phyloP scores from a whole-genome alignment of 2,797 vertebrate genomes.

The Galaxias olidus region DNA sequence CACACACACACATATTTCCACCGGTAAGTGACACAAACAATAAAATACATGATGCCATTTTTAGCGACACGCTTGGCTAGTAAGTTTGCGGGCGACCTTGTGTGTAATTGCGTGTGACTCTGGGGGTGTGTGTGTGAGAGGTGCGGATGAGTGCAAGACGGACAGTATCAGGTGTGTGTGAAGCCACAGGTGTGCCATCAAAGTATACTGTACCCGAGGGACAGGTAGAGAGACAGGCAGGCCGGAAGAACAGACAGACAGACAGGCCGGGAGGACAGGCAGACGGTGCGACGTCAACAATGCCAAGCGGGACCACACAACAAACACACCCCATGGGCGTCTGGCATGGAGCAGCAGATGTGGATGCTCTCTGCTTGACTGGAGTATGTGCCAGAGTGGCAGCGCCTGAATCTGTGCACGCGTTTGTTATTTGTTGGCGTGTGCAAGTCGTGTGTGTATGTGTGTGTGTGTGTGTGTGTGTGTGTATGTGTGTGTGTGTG shows the following conservation, averaged over 20 bases:
- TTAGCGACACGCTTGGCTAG: slow-evolving; percentile 3
- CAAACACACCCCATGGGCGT: not conserved
- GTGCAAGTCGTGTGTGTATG: not conserved
- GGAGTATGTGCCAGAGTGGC: too few species aligned
- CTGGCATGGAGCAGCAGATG: not conserved
- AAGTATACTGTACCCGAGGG: not conserved
- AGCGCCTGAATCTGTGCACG: too few species aligned
- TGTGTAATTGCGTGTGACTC: slow-evolving; percentile 9
- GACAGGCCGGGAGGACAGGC: not conserved
- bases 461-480: not conserved
- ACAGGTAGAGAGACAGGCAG: slow-evolving; percentile 1
- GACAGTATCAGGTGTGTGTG: slow-evolving; percentile 10
- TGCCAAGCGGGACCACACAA: not conserved
- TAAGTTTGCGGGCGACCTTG: not conserved
- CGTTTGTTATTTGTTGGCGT: not conserved
- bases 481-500: slow-evolving; percentile 1
- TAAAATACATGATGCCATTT: slow-evolving; percentile 35
- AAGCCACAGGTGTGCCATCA: slow-evolving; percentile 10
- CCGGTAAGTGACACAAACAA: not conserved
- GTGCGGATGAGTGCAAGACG: not conserved
- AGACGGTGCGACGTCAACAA: too few species aligned
- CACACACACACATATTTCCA: not conserved
- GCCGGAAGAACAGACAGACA: not conserved
- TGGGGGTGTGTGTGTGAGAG: not conserved
- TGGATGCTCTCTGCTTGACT: not conserved